A percentile compares a stretch with the other conserved stretches of the same genome.
These are phyloP conservation scores for Melanogrammus aeglefinus DNA, from an alignment of 2,797 vertebrate genomes.

Conservation along the genomic window DNA sequence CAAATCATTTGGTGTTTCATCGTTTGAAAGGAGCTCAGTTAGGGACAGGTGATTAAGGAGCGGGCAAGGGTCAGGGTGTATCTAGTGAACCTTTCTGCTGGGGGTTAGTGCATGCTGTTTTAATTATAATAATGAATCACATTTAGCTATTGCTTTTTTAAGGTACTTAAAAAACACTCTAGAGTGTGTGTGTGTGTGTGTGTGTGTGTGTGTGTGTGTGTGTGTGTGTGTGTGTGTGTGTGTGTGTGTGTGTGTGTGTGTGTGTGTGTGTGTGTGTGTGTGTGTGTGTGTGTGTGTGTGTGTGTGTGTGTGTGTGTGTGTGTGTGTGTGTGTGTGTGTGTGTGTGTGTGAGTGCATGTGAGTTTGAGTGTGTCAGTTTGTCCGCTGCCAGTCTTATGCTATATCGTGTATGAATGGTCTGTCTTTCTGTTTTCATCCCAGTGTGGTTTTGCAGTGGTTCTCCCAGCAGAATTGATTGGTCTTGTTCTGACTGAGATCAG, in stretches of 20 bases:
- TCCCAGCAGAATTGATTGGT: not conserved
- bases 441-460: not conserved
- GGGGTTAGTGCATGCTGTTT: not conserved
- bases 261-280: too few relatives aligned
- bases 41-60: too few relatives aligned
- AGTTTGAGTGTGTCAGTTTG: not conserved
- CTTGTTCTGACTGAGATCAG: too few relatives aligned
- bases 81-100: not conserved
- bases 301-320: too few relatives aligned
- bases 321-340: not conserved
- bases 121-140: not conserved
- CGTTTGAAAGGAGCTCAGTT: too few relatives aligned
- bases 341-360: not conserved
- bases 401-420: not conserved
- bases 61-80: too few relatives aligned
- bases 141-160: too few relatives aligned
- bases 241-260: too few relatives aligned
- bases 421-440: not conserved
- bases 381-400: not conserved
- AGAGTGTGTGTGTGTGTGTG: not conserved
- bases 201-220: too few relatives aligned
- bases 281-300: too few relatives aligned
- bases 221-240: too few relatives aligned
- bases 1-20: too few relatives aligned
- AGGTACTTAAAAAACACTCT: not conserved